phyloP scores from a whole-genome alignment of 2,888 invertebrate species.

The Synanthedon tipuliformis region DNA sequence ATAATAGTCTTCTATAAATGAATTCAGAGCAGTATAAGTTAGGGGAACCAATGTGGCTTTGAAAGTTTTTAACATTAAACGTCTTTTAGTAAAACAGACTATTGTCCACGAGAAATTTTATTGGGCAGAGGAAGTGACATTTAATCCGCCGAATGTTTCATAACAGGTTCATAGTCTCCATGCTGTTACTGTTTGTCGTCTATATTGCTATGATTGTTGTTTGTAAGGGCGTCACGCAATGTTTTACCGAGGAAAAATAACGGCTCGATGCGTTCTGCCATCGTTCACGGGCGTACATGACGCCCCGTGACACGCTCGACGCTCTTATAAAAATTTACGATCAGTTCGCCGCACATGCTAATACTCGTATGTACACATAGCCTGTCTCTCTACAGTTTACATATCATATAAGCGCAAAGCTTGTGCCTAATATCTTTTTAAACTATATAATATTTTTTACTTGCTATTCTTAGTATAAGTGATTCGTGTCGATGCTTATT shows the following conservation, averaged over 20 bases:
- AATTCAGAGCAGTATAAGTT: too few relatives aligned
- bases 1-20: too few relatives aligned
- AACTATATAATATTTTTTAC: too few relatives aligned
- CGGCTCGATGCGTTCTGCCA: slow-evolving; percentile 20
- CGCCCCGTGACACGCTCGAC: slow-evolving; percentile 35
- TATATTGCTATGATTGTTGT: slow-evolving; percentile 13
- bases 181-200: background rate
- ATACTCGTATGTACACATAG: slow-evolving; percentile 12
- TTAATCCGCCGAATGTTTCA: too few relatives aligned
- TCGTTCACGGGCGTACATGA: slow-evolving; percentile 25
- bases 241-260: slow-evolving; percentile 34
- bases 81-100: too few relatives aligned
- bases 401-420: too few relatives aligned
- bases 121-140: too few relatives aligned
- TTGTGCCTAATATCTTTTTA: too few relatives aligned
- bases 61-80: too few relatives aligned
- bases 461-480: background rate
- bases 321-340: slow-evolving; percentile 55
- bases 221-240: slow-evolving; percentile 43
- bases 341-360: slow-evolving; percentile 33
- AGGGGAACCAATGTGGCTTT: too few relatives aligned
- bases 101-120: too few relatives aligned
- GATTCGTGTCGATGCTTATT: background rate
- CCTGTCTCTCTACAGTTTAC: background rate
- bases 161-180: too few relatives aligned